phyloP scores from a whole-genome alignment of 1,140 invertebrate genomes.

The Trichogramma pretiosum region DNA sequence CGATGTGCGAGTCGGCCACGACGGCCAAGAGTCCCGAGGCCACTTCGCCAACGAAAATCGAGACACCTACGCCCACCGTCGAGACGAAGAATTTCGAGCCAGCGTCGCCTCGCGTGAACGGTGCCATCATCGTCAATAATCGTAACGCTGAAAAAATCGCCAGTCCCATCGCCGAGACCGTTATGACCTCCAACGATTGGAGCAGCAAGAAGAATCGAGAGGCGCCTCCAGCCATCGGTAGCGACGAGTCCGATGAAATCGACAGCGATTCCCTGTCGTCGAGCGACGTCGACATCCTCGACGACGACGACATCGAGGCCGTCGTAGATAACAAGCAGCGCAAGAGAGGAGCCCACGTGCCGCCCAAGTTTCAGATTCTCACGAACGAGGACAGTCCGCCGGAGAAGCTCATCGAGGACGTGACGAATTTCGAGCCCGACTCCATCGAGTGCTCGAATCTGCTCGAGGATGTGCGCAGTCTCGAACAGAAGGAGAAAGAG shows the following conservation, averaged over 20 bases:
- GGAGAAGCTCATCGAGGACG: constrained; percentile 34
- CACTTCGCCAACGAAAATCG: not conserved
- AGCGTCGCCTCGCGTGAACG: no score
- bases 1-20: not conserved
- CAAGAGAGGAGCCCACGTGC: constrained; percentile 4
- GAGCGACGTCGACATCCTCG: constrained; percentile 30
- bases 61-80: not conserved
- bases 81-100: constrained; percentile 12
- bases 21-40: not conserved
- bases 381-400: no score
- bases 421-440: constrained; percentile 36
- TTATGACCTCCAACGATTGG: no score
- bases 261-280: constrained; percentile 57
- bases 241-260: constrained; percentile 47
- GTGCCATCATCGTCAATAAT: no score
- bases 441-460: constrained; percentile 35
- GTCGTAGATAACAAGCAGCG: not conserved
- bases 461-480: not conserved
- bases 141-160: no score
- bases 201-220: no score
- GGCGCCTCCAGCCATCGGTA: not conserved
- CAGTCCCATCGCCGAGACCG: no score
- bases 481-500: constrained; percentile 14
- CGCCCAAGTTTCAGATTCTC: constrained; percentile 35
- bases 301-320: constrained; percentile 21